These are phyloP conservation scores for Psilanteris sp. DNA, from an alignment of 1,140 invertebrate species.

Conservation along the genomic window DNA sequence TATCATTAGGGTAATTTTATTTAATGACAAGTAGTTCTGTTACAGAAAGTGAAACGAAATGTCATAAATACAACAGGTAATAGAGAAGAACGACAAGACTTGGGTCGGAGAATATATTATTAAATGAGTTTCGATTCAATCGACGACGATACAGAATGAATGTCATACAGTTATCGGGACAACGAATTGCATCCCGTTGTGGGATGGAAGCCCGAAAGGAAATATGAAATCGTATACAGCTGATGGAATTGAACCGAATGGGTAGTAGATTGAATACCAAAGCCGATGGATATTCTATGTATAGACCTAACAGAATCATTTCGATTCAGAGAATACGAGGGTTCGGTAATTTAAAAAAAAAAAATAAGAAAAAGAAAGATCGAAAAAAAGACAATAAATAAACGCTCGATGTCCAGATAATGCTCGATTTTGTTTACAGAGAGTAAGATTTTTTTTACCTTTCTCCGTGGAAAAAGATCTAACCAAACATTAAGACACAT, in stretches of 20 bases:
- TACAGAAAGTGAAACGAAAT: too few species aligned
- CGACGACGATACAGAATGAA: constrained; percentile 58
- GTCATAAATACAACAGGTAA: constrained; percentile 27
- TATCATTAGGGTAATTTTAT: too few species aligned
- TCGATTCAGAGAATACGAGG: constrained; percentile 19
- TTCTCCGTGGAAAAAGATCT: constrained; percentile 32
- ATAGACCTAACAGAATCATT: constrained; percentile 56
- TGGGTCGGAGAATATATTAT: constrained; percentile 43
- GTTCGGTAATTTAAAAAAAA: constrained; percentile 38
- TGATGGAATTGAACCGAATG: constrained; percentile 57
- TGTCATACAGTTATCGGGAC: constrained; percentile 58
- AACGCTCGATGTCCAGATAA: constrained; percentile 16
- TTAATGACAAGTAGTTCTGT: too few species aligned
- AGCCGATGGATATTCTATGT: constrained; percentile 53
- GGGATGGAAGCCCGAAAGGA: constrained; percentile 41
- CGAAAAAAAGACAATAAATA: too few species aligned
- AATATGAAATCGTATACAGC: constrained; percentile 58
- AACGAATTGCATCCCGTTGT: constrained; percentile 61
- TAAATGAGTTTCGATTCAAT: constrained; percentile 57
- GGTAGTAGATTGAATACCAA: constrained; percentile 52
- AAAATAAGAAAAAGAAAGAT: constrained; percentile 14
- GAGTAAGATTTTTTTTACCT: constrained; percentile 31
- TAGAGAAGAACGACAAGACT: constrained; percentile 11
- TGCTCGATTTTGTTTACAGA: constrained; percentile 36
- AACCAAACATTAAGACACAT: constrained; percentile 41